phyloP scores from a whole-genome alignment of 2,797 vertebrate genomes.

The Geotrypetes seraphini region DNA sequence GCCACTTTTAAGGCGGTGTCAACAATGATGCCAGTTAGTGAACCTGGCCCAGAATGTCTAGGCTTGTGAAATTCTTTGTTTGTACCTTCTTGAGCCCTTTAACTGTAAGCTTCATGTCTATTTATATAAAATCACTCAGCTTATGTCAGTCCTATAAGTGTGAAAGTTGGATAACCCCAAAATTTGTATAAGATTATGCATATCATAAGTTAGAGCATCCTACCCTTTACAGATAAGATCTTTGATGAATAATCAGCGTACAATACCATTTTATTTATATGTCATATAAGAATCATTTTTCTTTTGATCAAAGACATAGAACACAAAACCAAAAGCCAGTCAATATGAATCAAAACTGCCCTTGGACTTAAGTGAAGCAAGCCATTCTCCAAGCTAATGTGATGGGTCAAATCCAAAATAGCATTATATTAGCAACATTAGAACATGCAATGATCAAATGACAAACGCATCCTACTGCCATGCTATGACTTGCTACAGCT shows the following conservation, averaged over 20 bases:
- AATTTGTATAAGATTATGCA: too few relatives aligned
- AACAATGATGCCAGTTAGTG: too few relatives aligned
- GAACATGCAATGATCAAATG: conserved; percentile 61
- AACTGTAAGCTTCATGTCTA: too few relatives aligned
- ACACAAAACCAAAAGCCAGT: conserved; percentile 51
- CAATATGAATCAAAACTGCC: conserved; percentile 34
- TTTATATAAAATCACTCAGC: too few relatives aligned
- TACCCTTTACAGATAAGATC: conserved; percentile 10
- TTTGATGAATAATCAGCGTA: too few relatives aligned
- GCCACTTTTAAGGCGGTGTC: too few relatives aligned
- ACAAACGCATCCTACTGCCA: conserved; percentile 46
- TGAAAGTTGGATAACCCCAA: too few relatives aligned
- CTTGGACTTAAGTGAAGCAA: conserved; percentile 55
- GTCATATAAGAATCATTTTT: conserved; percentile 4
- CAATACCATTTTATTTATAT: too few relatives aligned
- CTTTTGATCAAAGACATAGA: conserved; percentile 26
- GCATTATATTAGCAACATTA: conserved; percentile 45
- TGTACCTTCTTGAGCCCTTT: too few relatives aligned
- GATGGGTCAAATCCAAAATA: conserved; percentile 45
- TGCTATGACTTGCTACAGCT: conserved; percentile 37
- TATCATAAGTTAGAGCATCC: conserved; percentile 12
- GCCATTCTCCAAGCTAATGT: conserved; percentile 58
- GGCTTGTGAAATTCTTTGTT: too few relatives aligned
- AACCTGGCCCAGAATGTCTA: too few relatives aligned
- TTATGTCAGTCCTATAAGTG: too few relatives aligned